These are phyloP conservation scores for Aproaerema taeniolella DNA, from an alignment of 2,888 invertebrate genomes.

Conservation along the genomic window DNA sequence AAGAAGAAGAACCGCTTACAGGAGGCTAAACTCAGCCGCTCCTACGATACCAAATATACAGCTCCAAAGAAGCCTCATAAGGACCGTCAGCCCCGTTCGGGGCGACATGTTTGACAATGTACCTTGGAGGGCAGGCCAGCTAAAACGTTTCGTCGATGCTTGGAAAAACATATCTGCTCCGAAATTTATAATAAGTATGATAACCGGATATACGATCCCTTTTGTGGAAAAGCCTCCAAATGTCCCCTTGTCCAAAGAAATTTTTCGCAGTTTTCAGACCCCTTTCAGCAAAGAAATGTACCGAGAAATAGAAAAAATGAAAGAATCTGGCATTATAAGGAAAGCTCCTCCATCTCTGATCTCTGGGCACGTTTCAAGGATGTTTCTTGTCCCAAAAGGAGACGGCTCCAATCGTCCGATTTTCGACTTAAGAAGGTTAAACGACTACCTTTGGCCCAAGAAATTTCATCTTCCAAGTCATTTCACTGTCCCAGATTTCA, in stretches of 20 bases:
- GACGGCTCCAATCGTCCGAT: too few species aligned
- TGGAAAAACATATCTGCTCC: constrained; percentile 3
- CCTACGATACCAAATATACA: too few species aligned
- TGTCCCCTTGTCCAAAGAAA: too few species aligned
- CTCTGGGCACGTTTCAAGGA: constrained; percentile 8
- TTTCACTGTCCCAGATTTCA: not conserved
- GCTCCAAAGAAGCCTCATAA: too few species aligned
- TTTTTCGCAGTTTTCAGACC: not conserved
- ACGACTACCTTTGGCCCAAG: not conserved
- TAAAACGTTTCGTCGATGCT: too few species aligned
- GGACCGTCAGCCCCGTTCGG: too few species aligned
- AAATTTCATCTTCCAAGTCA: constrained; percentile 8
- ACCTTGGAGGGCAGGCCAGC: too few species aligned
- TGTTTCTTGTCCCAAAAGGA: constrained; percentile 4
- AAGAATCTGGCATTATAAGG: not conserved
- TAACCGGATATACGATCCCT: constrained; percentile 12
- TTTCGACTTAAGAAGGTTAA: constrained; percentile 3
- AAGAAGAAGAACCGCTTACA: too few species aligned
- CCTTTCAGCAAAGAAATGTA: not conserved
- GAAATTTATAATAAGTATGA: constrained; percentile 12
- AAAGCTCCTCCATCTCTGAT: not conserved
- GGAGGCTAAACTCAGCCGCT: too few species aligned
- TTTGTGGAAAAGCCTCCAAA: constrained; percentile 14
- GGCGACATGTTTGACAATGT: too few species aligned
- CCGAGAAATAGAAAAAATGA: not conserved